Percentiles rank a stretch among this genome's conserved stretches.
These are phyloP conservation scores for Magallana ariakensis DNA, from an alignment of 1,140 invertebrate species.

Conservation along the genomic window DNA sequence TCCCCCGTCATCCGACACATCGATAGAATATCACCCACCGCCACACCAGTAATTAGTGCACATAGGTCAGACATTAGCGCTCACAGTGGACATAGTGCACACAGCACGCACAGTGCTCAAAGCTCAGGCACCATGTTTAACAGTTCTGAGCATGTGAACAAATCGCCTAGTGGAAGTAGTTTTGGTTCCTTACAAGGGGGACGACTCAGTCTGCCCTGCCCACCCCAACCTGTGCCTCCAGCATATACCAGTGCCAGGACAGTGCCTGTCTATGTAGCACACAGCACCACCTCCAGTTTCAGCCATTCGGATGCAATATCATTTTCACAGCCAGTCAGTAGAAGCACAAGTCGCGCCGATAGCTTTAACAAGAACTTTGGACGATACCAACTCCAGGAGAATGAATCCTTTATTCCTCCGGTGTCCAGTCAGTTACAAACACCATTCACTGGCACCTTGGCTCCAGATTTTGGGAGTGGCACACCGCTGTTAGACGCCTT, in stretches of 20 bases:
- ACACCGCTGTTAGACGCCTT: slow-evolving; percentile 43
- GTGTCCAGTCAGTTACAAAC: slow-evolving; percentile 1
- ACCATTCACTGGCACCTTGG: slow-evolving; percentile 20
- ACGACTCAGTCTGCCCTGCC: slow-evolving; percentile 28
- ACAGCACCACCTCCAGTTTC: slow-evolving; percentile 56
- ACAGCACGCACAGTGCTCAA: not conserved
- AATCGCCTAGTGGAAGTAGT: slow-evolving; percentile 38
- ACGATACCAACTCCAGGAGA: slow-evolving; percentile 58
- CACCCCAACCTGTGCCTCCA: not conserved
- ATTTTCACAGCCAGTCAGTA: slow-evolving; percentile 61
- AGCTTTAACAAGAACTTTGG: slow-evolving; percentile 70
- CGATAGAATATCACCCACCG: slow-evolving; percentile 5
- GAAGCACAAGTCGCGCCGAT: slow-evolving; percentile 69
- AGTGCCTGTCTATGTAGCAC: slow-evolving; percentile 53
- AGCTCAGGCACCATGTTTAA: slow-evolving; percentile 9
- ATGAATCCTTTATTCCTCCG: slow-evolving; percentile 52
- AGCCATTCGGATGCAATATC: slow-evolving; percentile 57
- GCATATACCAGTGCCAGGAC: slow-evolving; percentile 42
- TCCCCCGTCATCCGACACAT: slow-evolving; percentile 22
- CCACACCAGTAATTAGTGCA: not conserved
- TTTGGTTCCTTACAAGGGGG: slow-evolving; percentile 49
- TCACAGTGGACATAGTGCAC: slow-evolving; percentile 26
- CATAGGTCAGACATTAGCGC: slow-evolving; percentile 24
- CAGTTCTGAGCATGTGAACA: slow-evolving; percentile 31
- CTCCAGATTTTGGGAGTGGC: not conserved